These are phyloP conservation scores for Cirrhinus molitorella DNA, from an alignment of 2,797 vertebrate genomes.

Conservation along the genomic window DNA sequence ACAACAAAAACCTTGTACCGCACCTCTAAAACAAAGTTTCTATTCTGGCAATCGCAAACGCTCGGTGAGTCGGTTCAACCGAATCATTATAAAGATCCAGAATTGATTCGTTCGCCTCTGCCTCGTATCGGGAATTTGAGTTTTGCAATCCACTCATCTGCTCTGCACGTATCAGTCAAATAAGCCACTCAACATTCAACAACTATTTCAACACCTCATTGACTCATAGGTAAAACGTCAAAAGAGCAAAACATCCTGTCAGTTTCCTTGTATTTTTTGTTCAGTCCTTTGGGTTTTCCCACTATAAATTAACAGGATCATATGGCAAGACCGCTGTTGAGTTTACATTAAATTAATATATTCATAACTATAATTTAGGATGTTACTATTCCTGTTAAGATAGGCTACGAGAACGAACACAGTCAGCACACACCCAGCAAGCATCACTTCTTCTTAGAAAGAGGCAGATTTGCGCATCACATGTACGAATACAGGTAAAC, in stretches of 20 bases:
- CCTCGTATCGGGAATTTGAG: not conserved
- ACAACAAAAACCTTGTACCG: not conserved
- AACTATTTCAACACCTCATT: conserved; percentile 19
- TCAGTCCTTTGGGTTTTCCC: not conserved
- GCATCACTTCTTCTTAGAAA: not conserved
- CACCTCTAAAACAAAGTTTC: not conserved
- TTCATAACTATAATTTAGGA: not conserved
- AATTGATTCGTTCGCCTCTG: not conserved
- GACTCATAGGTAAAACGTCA: not conserved
- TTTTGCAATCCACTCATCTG: conserved; percentile 13
- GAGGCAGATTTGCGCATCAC: not conserved
- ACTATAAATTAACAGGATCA: not conserved
- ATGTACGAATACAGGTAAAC: conserved; percentile 13
- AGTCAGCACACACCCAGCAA: not conserved
- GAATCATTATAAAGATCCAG: conserved; percentile 17
- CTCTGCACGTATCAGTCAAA: not conserved
- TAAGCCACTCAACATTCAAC: not conserved
- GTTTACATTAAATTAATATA: not conserved
- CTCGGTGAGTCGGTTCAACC: conserved; percentile 10
- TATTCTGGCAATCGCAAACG: not conserved
- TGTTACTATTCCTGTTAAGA: not conserved
- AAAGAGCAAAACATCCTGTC: not conserved
- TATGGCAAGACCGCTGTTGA: not conserved
- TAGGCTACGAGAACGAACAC: not conserved
- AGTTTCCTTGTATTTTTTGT: not conserved